Evolutionary conservation across 2,888 invertebrate genomes (phyloP).

Genomic region (Amblyteles armatorius): DNA sequence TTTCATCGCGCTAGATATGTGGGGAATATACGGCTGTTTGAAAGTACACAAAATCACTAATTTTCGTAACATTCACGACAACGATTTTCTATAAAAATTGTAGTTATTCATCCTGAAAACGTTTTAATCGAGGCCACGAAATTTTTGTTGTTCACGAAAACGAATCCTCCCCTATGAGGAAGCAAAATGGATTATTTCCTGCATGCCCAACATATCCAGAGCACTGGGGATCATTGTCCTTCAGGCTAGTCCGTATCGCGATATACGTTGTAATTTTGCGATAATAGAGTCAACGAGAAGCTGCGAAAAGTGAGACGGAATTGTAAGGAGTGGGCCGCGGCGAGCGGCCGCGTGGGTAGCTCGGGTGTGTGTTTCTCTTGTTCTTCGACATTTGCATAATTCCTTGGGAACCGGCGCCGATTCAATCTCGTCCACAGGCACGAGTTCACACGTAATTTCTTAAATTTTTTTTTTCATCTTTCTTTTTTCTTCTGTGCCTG

Average conservation of each 20-base stretch:
- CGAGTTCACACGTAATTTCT: constrained; percentile 51
- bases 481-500: background rate
- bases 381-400: constrained; percentile 68
- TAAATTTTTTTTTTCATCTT: constrained; percentile 13
- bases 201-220: background rate
- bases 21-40: no score
- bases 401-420: constrained; percentile 62
- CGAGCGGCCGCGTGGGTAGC: constrained; percentile 54
- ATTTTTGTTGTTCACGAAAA: no score
- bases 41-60: no score
- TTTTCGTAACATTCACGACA: no score
- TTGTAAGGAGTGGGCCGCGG: constrained; percentile 54
- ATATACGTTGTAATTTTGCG: constrained; percentile 25
- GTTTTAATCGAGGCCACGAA: no score
- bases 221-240: background rate
- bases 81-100: no score
- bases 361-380: constrained; percentile 55
- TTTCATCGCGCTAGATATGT: no score
- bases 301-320: constrained; percentile 55
- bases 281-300: constrained; percentile 35
- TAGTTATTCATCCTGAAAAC: no score
- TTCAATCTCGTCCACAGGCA: constrained; percentile 47
- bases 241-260: background rate
- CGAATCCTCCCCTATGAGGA: no score
- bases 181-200: background rate